Evolutionary conservation across 2,113 vertebrate species (phyloP), one percentile per base, ranked within the genome.

Genomic region (Cottus gobio): DNA sequence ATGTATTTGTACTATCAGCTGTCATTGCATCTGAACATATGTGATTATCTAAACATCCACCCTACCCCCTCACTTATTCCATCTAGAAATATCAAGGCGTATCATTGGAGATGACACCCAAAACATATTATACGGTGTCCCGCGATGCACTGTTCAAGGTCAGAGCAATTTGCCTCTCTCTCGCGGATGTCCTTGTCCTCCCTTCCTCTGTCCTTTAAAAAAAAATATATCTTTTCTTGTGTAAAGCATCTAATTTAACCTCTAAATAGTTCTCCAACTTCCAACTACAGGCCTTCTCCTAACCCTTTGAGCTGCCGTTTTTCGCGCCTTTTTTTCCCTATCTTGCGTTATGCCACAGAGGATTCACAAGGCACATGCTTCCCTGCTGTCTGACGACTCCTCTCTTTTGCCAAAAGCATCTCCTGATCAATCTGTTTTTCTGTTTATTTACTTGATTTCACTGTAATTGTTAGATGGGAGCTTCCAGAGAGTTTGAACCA

Each of bases 1-100:
- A 85, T 87, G 80, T 89, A 57, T 66, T 71, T 90, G 75, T 90
- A n/a, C 57, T 91, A 83, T 89, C 87, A 86, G 84, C 80, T 90
- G 82, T 91, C 89, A 90, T 88, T 91, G 83, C 90, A 91, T 89
- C 83, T 94, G 87, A 34, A 87, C 84, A 18, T 86, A 82, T 92
- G 89, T 93, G 87, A 89, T 89, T 89, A 89, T 91, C 88, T 85
- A 93, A 94, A 93, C 91, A 93, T 89, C 90, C 92, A 88, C 80
- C 92, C 88, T 90, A 67, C 92, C 89, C 90, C 91, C 84, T 89
- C 87, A 91, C 90, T 90, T 95, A 94, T 95, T 94, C 83, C 93
- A 94, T 95, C 93, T 94, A 95, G 95, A 95, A 94, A 91, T 95
- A 94, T 95, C 94, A 95, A 94, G 94, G 92, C 91, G 94, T 95